Conservation (phyloP, 92 coral and sea anemone species). For the Palythoa heliodiscus region DNA sequence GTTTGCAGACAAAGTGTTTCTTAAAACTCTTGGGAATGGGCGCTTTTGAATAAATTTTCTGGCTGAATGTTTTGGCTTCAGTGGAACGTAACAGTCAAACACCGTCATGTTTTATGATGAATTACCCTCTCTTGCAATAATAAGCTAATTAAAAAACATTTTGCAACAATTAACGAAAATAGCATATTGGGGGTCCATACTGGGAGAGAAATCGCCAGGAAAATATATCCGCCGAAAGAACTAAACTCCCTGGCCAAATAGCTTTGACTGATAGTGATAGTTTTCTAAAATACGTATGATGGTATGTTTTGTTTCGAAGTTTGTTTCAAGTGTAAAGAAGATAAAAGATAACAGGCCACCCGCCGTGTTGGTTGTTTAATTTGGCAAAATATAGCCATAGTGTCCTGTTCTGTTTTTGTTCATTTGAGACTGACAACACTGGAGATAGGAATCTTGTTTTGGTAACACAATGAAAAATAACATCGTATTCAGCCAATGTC, state of each 20-base stretch:
- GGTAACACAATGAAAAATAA: too few relatives aligned
- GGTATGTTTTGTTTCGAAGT: background rate
- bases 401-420: too few relatives aligned
- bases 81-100: background rate
- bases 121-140: background rate
- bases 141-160: background rate
- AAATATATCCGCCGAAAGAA: background rate
- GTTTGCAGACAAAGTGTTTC: background rate
- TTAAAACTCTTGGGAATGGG: background rate
- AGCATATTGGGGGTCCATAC: background rate
- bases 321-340: background rate
- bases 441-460: too few relatives aligned
- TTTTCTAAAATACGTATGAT: too few relatives aligned
- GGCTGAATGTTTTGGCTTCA: background rate
- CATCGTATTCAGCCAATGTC: too few relatives aligned
- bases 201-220: background rate
- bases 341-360: slow-evolving; percentile 15
- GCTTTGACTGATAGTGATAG: background rate
- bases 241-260: background rate
- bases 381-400: background rate
- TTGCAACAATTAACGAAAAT: background rate
- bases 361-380: background rate
- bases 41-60: background rate
- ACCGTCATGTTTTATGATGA: background rate
- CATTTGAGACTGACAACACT: too few relatives aligned